Base-by-base conservation (phyloP, 2,113 vertebrate genomes). In the Cavia aperea region DNA sequence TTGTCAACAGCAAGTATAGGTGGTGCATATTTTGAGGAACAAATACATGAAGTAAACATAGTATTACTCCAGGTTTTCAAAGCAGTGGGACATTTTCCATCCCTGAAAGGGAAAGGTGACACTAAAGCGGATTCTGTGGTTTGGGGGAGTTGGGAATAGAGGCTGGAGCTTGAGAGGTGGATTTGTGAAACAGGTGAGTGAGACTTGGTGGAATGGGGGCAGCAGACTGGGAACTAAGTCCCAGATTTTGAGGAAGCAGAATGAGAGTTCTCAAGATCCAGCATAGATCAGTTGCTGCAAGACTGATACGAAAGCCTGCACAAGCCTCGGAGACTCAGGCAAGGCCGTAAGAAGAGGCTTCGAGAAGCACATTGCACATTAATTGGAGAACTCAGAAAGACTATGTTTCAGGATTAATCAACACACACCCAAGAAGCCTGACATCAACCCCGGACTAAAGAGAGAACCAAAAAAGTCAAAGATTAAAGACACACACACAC, bases 381-480 rank as follows among this genome's bases (percentile, higher is more conserved):
- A 39, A 46, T 0, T 77, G 24, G 29, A 81, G 24, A 94, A 14
- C 51, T 89, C 75, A 78, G 66, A 89, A 89, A 49, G 31, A 58
- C 5, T 5, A 23, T 13, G 5, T 21, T 49, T 81, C 56, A 89
- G 36, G 14, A 46, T 49, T 92, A 72, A 90, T 46, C 23, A 79
- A 10, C 46, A 94, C 13, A 79, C 1, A 26, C 3, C 75, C 68
- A 36, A 12, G n/a, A 36, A 79, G 49, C 5, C 6, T 54, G 2
- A 4, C 23, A 21, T 33, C 13, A 43, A 4, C 13, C 7, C 43
- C 12, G 26, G 31, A 43, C 65, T 90, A 88, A 81, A 62, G 72
- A 49, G 49, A 92, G 77, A 90, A 81, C 26, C 33, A 36, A 93
- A 86, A 81, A 9, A 94, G 13, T 68, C 33, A 88, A 92, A 10